phyloP scores from a whole-genome alignment of 2,113 vertebrate genomes.

The Cavia porcellus region DNA sequence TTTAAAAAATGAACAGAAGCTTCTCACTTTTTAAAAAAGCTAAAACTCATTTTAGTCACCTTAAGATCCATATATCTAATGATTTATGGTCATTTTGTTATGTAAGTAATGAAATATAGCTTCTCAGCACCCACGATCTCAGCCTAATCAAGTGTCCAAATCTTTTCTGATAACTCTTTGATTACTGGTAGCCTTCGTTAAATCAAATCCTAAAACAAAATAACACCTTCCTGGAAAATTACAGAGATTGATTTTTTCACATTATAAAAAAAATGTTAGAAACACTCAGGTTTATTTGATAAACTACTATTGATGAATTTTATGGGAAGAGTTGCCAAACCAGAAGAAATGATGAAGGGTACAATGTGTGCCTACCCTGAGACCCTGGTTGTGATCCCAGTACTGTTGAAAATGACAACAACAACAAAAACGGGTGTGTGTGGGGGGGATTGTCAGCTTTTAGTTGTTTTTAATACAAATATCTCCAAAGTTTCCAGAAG shows the following conservation, averaged over 20 bases:
- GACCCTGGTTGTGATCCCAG: background rate
- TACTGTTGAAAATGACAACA: background rate
- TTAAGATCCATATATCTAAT: background rate
- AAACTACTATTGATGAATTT: background rate
- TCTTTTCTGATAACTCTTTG: background rate
- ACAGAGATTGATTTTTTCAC: background rate
- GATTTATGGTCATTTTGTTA: background rate
- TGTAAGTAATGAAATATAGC: background rate
- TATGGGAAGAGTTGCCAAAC: background rate
- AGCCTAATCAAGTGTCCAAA: background rate
- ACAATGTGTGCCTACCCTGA: background rate
- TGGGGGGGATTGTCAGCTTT: background rate
- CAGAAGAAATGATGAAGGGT: background rate
- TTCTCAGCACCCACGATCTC: background rate
- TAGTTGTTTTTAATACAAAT: background rate
- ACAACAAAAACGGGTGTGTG: background rate
- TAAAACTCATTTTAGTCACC: background rate
- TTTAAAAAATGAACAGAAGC: slow-evolving; percentile 32
- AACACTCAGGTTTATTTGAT: background rate
- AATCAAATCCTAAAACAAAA: background rate
- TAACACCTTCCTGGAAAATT: background rate
- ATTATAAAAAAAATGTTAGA: background rate
- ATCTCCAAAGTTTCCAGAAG: slow-evolving; percentile 24
- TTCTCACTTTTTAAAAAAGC: slow-evolving; percentile 10
- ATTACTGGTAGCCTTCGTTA: background rate